A percentile compares a stretch with the other conserved stretches of the same genome.
These are phyloP conservation scores for Acrocephalus arundinaceus DNA, from an alignment of 2,113 vertebrate species.

Conservation along the genomic window DNA sequence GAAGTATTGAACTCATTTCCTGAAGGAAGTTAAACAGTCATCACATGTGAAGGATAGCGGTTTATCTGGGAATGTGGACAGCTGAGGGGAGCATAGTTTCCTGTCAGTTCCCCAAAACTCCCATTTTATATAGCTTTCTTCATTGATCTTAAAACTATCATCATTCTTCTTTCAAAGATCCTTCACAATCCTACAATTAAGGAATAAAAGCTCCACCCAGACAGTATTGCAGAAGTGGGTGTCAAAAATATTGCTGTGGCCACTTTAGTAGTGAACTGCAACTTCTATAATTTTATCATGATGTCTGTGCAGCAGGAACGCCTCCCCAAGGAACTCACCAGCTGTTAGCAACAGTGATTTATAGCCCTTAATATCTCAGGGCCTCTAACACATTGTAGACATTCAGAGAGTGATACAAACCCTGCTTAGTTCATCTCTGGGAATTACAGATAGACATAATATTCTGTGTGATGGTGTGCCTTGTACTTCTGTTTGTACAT, in stretches of 20 bases:
- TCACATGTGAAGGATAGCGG: not conserved
- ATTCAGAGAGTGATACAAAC: not conserved
- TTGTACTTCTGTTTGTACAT: not conserved
- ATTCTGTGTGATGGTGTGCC: not conserved
- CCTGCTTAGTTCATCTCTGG: not conserved
- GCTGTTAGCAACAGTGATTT: not conserved
- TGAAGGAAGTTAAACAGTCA: conserved; percentile 22
- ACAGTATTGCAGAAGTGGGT: not conserved
- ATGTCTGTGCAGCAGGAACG: not conserved
- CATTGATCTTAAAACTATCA: not conserved
- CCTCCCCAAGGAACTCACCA: not conserved
- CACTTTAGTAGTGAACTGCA: not conserved
- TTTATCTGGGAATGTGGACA: not conserved
- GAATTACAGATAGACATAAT: not conserved
- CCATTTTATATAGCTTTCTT: not conserved
- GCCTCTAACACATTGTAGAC: not conserved
- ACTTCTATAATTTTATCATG: not conserved
- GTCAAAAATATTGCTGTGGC: not conserved
- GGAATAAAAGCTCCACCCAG: not conserved
- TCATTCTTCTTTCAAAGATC: not conserved
- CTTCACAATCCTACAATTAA: not conserved
- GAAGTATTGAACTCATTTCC: conserved; percentile 35
- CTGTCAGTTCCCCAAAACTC: not conserved
- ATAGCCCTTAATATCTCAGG: not conserved
- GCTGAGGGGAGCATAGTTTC: not conserved